These are phyloP conservation scores for Zosterops pallidus DNA, from an alignment of 2,113 vertebrate genomes.

Conservation along the genomic window DNA sequence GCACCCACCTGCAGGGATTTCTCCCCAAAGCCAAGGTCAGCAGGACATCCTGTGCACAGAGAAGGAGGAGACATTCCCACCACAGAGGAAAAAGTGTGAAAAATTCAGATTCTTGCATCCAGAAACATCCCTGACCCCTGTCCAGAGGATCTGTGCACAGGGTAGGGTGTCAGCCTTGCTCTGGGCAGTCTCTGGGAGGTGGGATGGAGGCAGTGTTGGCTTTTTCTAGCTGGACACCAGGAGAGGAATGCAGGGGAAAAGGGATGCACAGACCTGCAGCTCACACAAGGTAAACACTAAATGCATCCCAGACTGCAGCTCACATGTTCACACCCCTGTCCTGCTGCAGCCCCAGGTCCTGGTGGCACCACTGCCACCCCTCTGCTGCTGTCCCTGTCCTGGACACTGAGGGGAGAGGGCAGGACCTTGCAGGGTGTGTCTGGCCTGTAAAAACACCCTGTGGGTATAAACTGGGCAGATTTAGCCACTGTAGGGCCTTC, in stretches of 20 bases:
- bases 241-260: background rate
- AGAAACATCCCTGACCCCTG: background rate
- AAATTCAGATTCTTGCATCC: rapidly evolving
- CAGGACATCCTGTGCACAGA: background rate
- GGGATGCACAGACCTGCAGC: background rate
- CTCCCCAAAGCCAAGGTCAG: background rate
- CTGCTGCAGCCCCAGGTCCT: background rate
- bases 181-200: background rate
- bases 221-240: rapidly evolving
- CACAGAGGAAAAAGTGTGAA: rapidly evolving
- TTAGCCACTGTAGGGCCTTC: background rate
- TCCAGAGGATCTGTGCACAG: rapidly evolving
- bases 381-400: background rate
- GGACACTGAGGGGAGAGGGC: background rate
- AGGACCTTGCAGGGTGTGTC: background rate
- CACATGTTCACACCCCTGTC: rapidly evolving
- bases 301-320: rapidly evolving
- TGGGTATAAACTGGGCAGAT: background rate
- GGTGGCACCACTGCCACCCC: background rate
- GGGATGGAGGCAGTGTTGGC: rapidly evolving
- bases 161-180: rapidly evolving
- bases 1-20: background rate
- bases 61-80: background rate
- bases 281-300: rapidly evolving
- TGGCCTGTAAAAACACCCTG: rapidly evolving